Evolutionary conservation across 2,113 vertebrate species (phyloP).

Genomic region (Saimiri boliviensis): DNA sequence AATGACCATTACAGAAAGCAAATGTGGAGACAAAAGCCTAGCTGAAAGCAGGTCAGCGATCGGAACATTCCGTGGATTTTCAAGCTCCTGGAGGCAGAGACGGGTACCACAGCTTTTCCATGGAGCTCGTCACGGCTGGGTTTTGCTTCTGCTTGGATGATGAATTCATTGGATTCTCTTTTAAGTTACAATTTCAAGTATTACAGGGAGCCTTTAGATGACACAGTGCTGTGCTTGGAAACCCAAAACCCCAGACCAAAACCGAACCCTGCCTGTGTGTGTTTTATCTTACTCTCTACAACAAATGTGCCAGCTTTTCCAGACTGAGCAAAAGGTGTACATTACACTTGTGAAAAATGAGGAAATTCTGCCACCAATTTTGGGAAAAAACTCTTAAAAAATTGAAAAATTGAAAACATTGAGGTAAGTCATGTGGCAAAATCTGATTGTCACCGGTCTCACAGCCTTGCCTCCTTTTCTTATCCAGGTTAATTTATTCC

Average conservation of each 20-base stretch:
- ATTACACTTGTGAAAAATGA: not conserved
- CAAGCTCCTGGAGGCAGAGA: not conserved
- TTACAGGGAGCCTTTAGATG: not conserved
- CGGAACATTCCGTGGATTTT: rapidly evolving
- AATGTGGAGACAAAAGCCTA: not conserved
- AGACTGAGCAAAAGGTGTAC: not conserved
- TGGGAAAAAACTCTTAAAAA: not conserved
- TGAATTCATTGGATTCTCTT: not conserved
- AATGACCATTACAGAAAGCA: not conserved
- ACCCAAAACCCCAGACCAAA: not conserved
- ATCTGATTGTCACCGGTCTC: not conserved
- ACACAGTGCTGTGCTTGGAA: not conserved
- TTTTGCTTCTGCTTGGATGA: not conserved
- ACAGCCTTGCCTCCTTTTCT: not conserved
- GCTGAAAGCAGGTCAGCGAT: not conserved
- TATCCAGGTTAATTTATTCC: not conserved
- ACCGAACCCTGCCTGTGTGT: not conserved
- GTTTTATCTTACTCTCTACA: not conserved
- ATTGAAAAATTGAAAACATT: not conserved
- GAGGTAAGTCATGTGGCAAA: not conserved
- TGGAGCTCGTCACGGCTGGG: not conserved
- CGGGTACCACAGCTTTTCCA: not conserved
- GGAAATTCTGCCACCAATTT: not conserved
- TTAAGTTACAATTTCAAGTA: not conserved
- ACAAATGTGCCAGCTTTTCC: not conserved